Evolutionary conservation across 2,888 invertebrate species (phyloP), one percentile per base, ranked within the genome.

Genomic region (Lycocerus yunnanus): DNA sequence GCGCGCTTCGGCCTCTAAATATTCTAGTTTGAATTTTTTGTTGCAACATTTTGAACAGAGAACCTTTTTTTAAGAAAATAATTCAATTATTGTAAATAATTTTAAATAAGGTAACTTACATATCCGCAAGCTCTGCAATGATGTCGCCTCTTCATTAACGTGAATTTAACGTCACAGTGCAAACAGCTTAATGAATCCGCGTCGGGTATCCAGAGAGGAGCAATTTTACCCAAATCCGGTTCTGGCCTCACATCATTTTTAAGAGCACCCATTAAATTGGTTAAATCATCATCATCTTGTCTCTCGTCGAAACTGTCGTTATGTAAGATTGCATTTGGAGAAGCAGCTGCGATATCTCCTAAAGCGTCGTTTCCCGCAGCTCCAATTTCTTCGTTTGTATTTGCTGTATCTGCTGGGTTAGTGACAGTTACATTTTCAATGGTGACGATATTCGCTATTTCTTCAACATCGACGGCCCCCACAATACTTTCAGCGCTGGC

Each of bases 121-220:
- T 93, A 91, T 77, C 96, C 96, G 84, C 96, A 96, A 66, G 95
- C 95, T 69, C 96, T 89, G 84, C 96, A 97, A 86, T 97, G 96
- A 87, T 97, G 97, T 58, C 96, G 89, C 61, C 96, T 89, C 84
- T 93, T 94, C 68, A 96, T 90, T 78, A 96, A 90, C 1, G 93
- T 95, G 86, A 96, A 97, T 85, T 92, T 93, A 65, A 89, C 86
- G 76, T 93, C 92, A 85, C 97, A 97, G 79, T 94, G 91, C 92
- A 96, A 93, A 84, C 97, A 97, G 77, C 89, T 89, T n/a, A 90
- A 88, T 6, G 95, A 94, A 80, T 94, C 94, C 3, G 91, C 89
- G 85, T 97, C 97, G 0, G 96, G 96, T 69, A 97, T 92, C 97
- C 97, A 97, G 81, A 93, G 90, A 0, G 96, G 96, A 13, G 94